Evolutionary conservation across 2,888 invertebrate genomes (phyloP).

Genomic region (Drosophila incognita): DNA sequence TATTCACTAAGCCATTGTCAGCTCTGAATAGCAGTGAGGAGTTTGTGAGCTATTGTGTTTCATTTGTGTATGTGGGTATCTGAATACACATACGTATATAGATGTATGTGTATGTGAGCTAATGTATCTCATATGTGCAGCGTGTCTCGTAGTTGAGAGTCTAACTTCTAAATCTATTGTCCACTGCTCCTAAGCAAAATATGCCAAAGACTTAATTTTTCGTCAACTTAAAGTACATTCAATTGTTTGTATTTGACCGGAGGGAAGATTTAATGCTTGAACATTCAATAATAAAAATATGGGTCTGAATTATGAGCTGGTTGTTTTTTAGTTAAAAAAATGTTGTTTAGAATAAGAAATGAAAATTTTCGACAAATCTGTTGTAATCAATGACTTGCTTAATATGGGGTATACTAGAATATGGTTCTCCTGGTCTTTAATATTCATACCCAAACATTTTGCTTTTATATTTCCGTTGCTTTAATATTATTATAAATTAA

Average conservation of each 20-base stretch:
- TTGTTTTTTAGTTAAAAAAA: neutral
- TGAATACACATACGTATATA: neutral
- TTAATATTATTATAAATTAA: neutral
- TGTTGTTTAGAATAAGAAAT: neutral
- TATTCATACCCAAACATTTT: neutral
- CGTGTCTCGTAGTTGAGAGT: neutral
- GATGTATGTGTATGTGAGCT: neutral
- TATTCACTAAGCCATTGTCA: conserved; percentile 1
- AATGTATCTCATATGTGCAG: neutral
- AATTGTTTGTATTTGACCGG: neutral
- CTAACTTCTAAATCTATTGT: neutral
- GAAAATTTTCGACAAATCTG: neutral
- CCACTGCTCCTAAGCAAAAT: neutral
- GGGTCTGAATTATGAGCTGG: neutral
- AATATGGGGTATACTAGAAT: neutral
- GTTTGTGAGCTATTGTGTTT: neutral
- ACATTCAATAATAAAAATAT: too few species aligned
- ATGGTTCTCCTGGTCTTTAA: too few species aligned
- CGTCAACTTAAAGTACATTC: neutral
- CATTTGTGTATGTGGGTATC: neutral
- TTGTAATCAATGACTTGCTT: neutral
- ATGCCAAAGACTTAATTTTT: neutral
- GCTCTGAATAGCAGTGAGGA: neutral
- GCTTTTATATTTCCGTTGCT: neutral
- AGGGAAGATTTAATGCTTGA: neutral